These are phyloP conservation scores for Oreochromis spilurus DNA, from an alignment of 2,113 vertebrate genomes.

Conservation along the genomic window DNA sequence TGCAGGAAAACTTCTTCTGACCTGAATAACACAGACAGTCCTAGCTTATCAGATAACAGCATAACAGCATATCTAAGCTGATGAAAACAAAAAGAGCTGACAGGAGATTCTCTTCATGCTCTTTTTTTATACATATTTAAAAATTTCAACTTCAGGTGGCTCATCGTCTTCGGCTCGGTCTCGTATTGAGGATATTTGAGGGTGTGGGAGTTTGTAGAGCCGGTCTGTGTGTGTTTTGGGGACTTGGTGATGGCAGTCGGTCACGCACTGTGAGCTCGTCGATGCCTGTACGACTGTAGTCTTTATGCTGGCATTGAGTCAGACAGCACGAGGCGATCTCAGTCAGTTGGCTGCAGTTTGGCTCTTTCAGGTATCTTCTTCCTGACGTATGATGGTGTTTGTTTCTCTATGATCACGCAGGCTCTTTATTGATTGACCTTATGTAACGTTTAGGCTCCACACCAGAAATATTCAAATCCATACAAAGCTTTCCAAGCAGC, in stretches of 20 bases:
- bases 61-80: background rate
- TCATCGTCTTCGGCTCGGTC: rapidly evolving
- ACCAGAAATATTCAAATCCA: background rate
- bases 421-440: background rate
- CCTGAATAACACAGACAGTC: background rate
- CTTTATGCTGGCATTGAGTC: background rate
- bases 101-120: background rate
- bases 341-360: background rate
- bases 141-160: background rate
- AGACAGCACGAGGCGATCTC: rapidly evolving
- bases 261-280: background rate
- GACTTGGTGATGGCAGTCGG: background rate
- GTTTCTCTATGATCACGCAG: background rate
- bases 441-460: background rate
- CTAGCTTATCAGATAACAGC: background rate
- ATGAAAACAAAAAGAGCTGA: background rate
- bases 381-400: background rate
- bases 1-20: background rate
- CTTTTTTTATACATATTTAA: background rate
- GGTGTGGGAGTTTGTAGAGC: background rate
- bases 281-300: background rate
- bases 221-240: background rate
- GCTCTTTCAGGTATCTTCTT: background rate
- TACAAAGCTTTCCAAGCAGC: background rate
- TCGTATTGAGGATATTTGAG: background rate